Percentiles rank a stretch among this genome's conserved stretches.
Conservation (phyloP, 2,113 vertebrate species). For the Neogale vison region DNA sequence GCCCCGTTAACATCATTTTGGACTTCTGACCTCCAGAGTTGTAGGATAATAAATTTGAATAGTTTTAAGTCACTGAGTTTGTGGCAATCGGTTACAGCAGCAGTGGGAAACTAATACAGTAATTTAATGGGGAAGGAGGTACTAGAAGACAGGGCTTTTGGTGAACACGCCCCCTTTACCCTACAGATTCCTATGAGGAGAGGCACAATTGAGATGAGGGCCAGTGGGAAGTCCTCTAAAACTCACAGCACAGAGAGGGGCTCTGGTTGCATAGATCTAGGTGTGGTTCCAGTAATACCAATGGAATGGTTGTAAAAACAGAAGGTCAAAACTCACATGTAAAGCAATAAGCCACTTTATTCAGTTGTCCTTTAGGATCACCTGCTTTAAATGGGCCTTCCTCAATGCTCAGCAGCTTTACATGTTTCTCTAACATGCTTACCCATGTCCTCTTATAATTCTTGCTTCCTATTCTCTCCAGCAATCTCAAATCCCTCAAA, state of each 20-base stretch:
- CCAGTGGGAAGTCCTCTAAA: neutral
- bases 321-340: neutral
- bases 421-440: neutral
- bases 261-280: neutral
- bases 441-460: neutral
- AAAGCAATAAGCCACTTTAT: neutral
- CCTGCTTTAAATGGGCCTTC: neutral
- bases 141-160: neutral
- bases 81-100: neutral
- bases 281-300: neutral
- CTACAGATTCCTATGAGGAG: neutral
- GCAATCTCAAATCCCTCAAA: neutral
- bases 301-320: neutral
- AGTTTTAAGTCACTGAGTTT: neutral
- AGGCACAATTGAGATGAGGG: neutral
- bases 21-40: neutral
- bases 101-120: neutral
- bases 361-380: neutral
- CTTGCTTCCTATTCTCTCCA: neutral
- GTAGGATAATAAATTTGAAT: neutral
- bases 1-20: neutral
- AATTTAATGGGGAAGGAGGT: fast-evolving
- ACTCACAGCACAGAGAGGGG: neutral
- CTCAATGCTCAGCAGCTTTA: neutral
- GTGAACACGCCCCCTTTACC: too few relatives aligned